phyloP scores from a whole-genome alignment of 1,140 invertebrate genomes.

The Plutomurus gul region DNA sequence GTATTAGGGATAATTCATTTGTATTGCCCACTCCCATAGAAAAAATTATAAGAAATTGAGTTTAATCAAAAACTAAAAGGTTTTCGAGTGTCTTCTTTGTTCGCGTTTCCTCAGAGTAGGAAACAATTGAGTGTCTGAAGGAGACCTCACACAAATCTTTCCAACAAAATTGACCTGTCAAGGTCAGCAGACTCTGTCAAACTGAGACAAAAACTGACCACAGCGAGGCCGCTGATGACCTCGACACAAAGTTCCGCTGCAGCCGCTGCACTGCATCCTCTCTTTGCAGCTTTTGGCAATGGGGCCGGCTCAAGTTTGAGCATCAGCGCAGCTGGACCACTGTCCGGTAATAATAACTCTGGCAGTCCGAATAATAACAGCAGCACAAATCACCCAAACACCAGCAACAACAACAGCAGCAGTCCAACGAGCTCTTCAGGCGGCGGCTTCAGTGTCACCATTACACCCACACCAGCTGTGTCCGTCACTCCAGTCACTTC shows the following conservation, averaged over 20 bases:
- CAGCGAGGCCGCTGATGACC: constrained; percentile 36
- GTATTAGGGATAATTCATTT: too few species aligned
- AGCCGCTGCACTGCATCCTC: constrained; percentile 43
- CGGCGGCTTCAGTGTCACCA: constrained; percentile 45
- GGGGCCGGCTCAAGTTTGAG: constrained; percentile 25
- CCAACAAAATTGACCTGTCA: background rate
- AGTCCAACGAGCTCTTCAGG: background rate
- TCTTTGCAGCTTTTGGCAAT: constrained; percentile 46
- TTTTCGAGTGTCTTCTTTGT: background rate
- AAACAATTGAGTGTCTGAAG: background rate
- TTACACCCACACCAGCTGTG: constrained; percentile 32
- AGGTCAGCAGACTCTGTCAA: constrained; percentile 28
- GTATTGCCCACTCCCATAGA: too few species aligned
- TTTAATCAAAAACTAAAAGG: too few species aligned
- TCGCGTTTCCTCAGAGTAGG: background rate
- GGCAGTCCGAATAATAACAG: background rate
- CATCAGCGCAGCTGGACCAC: constrained; percentile 5
- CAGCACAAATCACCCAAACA: background rate
- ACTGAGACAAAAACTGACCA: constrained; percentile 43
- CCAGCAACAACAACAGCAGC: background rate
- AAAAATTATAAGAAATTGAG: too few species aligned
- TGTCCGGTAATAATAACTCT: background rate
- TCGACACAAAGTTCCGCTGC: constrained; percentile 41
- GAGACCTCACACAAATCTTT: background rate
- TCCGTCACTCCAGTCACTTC: background rate